These are phyloP conservation scores for Holocentrus rufus DNA, from an alignment of 2,797 vertebrate species.

Conservation along the genomic window DNA sequence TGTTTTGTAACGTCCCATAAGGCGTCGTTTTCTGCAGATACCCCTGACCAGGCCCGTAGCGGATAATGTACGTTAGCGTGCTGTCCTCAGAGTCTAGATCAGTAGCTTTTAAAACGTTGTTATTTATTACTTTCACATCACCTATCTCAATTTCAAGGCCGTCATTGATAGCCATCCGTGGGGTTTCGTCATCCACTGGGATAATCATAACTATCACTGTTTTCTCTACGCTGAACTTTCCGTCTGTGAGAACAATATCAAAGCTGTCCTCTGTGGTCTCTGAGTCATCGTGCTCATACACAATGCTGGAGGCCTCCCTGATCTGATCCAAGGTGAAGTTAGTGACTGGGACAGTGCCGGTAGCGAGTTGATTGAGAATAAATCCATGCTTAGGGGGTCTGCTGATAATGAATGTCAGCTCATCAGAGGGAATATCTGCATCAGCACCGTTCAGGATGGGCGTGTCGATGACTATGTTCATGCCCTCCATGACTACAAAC, in stretches of 20 bases:
- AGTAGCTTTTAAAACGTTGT: conserved; percentile 90
- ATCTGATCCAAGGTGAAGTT: conserved; percentile 95
- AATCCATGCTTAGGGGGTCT: conserved; percentile 89
- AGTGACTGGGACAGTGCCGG: conserved; percentile 86
- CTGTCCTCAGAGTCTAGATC: conserved; percentile 95
- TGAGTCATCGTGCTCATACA: conserved; percentile 95
- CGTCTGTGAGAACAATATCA: conserved; percentile 89
- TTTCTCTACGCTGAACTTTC: conserved; percentile 87
- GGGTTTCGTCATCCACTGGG: conserved; percentile 95
- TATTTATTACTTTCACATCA: conserved; percentile 88
- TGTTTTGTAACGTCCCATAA: conserved; percentile 83
- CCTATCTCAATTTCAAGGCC: conserved; percentile 93
- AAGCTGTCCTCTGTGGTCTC: conserved; percentile 94
- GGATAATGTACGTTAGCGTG: conserved; percentile 87
- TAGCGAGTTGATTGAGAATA: conserved; percentile 90
- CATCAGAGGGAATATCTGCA: conserved; percentile 87
- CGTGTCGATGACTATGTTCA: conserved; percentile 94
- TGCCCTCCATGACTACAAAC: conserved; percentile 98
- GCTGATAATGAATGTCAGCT: conserved; percentile 87
- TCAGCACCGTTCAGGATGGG: conserved; percentile 93
- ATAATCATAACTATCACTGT: conserved; percentile 88
- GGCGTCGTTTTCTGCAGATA: conserved; percentile 84
- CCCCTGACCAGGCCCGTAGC: conserved; percentile 90
- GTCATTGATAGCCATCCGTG: conserved; percentile 94
- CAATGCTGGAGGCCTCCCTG: conserved; percentile 90